phyloP scores from a whole-genome alignment of 1,140 invertebrate species.

The Planococcus citri region DNA sequence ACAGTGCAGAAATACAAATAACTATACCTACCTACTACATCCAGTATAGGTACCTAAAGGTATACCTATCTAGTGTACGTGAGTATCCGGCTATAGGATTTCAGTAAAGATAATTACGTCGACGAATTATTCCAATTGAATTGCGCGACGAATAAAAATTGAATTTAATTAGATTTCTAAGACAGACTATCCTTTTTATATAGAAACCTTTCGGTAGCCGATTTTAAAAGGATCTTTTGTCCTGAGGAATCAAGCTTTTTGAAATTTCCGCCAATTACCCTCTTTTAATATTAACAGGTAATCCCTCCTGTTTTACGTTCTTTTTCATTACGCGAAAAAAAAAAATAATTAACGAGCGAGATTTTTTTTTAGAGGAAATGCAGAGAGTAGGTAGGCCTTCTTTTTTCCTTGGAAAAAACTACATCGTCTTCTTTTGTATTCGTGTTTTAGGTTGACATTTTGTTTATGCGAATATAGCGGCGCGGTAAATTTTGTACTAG shows the following conservation, averaged over 20 bases:
- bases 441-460: not conserved
- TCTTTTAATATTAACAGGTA: not conserved
- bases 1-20: too few species aligned
- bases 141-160: not conserved
- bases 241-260: not conserved
- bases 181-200: not conserved
- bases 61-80: too few species aligned
- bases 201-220: not conserved
- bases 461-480: not conserved
- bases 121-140: not conserved
- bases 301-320: not conserved
- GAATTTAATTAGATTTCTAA: not conserved
- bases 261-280: not conserved
- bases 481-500: not conserved
- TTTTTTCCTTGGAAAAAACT: not conserved
- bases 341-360: slow-evolving; percentile 2
- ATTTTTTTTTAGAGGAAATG: not conserved
- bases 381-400: not conserved
- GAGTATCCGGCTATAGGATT: too few species aligned
- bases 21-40: too few species aligned
- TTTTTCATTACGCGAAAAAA: not conserved
- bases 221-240: not conserved
- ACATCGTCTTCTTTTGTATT: not conserved
- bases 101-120: not conserved
- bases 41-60: too few species aligned